Evolutionary conservation across 2,888 invertebrate genomes (phyloP), one percentile per base, ranked within the genome.

Genomic region (Pachydiplax longipennis): DNA sequence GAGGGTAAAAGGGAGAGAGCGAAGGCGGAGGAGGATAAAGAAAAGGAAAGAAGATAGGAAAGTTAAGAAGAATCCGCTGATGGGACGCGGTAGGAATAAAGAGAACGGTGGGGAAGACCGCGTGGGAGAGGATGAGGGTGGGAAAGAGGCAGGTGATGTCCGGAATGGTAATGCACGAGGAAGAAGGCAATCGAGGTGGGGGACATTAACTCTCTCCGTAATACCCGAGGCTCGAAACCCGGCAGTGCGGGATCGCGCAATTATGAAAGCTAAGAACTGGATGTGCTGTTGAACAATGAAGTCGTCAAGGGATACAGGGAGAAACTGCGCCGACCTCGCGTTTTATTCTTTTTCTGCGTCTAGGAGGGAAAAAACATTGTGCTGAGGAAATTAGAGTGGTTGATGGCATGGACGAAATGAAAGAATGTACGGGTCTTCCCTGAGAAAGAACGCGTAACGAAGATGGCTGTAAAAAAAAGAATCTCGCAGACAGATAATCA

Each of bases 231-330:
- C 82, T 40, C 82, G 44, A 15, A 82, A 40, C n/a, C 82, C 25
- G 48, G 82, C 40, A 82, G 40, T 82, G 82, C 82, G 82, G 48
- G 44, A 44, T 48, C 82, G 82, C 82, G 82, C 82, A 82, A 82
- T 82, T 82, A 82, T 82, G 82, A 82, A 25, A 48, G 25, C n/a
- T 40, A 44, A 44, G 82, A 48, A 48, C 44, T 82, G n/a, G 44
- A 44, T 82, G n/a, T 25, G 18, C 44, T 44, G n/a, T 82, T 44
- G 44, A 82, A 82, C 82, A 82, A 82, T 82, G 82, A 82, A 82
- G 82, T 25, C 82, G 82, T 40, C 82, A n/a, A 44, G 82, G 44
- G 48, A 82, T 40, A 82, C 25, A 44, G 22, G 44, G 44, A 48
- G 82, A 48, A 44, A 82, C 25, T 82, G 40, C 82, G 37, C 37